These are phyloP conservation scores for Tromatobia lineatoria DNA, from an alignment of 2,888 invertebrate genomes.

Conservation along the genomic window DNA sequence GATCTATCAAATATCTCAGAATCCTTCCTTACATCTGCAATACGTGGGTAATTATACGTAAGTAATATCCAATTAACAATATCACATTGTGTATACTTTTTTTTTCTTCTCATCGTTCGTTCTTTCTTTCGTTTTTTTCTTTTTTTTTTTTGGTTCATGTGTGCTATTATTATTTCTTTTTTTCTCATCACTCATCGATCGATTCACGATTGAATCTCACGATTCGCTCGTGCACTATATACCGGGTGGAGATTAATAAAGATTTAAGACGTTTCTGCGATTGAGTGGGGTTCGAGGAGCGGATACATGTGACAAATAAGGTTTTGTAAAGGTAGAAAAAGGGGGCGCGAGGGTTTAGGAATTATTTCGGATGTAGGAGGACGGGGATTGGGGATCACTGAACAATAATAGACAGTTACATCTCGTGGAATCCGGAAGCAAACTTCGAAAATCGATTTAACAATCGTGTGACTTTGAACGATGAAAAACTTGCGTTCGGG, in stretches of 20 bases:
- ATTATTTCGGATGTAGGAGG: constrained; percentile 29
- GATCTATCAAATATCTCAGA: constrained; percentile 74
- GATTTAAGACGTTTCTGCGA: constrained; percentile 60
- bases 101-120: constrained; percentile 68
- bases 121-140: constrained; percentile 70
- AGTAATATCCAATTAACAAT: constrained; percentile 80
- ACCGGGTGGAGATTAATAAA: constrained; percentile 64
- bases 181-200: constrained; percentile 58
- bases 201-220: constrained; percentile 62
- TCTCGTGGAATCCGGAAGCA: constrained; percentile 75
- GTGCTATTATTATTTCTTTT: constrained; percentile 64
- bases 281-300: constrained; percentile 57
- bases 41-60: constrained; percentile 74
- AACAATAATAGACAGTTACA: constrained; percentile 65
- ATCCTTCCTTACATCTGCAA: constrained; percentile 71
- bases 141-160: constrained; percentile 69
- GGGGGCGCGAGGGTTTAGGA: constrained; percentile 16
- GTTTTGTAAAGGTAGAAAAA: constrained; percentile 50
- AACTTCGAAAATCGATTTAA: constrained; percentile 75
- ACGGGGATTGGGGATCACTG: constrained; percentile 40
- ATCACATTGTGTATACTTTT: constrained; percentile 81
- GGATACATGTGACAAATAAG: constrained; percentile 27
- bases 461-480: constrained; percentile 9
- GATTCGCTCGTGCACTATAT: constrained; percentile 65
- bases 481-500: constrained; percentile 12